Evolutionary conservation across 2,113 vertebrate genomes (phyloP), one percentile per base, ranked within the genome.

Genomic region (Etia nguti): DNA sequence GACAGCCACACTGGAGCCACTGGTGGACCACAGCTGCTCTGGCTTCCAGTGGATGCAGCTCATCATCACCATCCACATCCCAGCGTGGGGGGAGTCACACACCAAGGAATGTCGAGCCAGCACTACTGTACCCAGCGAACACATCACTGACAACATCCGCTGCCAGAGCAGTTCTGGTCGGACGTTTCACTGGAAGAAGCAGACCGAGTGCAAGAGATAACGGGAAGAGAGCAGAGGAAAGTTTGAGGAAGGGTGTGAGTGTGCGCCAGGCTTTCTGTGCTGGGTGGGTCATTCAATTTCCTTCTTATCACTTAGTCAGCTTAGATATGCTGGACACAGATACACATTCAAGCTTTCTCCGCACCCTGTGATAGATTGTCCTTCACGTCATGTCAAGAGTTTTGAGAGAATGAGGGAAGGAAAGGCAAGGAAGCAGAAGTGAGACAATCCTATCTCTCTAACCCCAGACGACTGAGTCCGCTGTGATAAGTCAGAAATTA

Each of bases 301-400:
- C 41, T 50, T 75, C 79, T 88, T 80, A 79, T 77, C 83, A 79
- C 55, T 82, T 62, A 83, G 85, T 57, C 43, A 60, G 52, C 84
- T 75, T 79, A 80, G 77, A 83, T 70, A 89, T 91, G 90, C 92
- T 93, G 90, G 89, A 83, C 84, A 82, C 70, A 65, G 20, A 68
- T 54, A 80, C 80, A 90, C 90, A 88, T 89, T 90, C 88, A 93
- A 87, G 84, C 82, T 80, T 89, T 91, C 94, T 93, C 85, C 86
- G 65, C 62, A 43, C 24, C 26, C 84, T 8, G 77, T 94, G 91
- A 94, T 93, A 86, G 90, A 96, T 90, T 82, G 88, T 87, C 70
- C 70, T 24, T 79, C 50, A 82, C 88, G 16, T 87, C 60, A 88
- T 79, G 84, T 68, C 5, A 84, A 77, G 36, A 54, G 77, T 86